Conservation (phyloP, 2,113 vertebrate species). For the Salvelinus sp. region DNA sequence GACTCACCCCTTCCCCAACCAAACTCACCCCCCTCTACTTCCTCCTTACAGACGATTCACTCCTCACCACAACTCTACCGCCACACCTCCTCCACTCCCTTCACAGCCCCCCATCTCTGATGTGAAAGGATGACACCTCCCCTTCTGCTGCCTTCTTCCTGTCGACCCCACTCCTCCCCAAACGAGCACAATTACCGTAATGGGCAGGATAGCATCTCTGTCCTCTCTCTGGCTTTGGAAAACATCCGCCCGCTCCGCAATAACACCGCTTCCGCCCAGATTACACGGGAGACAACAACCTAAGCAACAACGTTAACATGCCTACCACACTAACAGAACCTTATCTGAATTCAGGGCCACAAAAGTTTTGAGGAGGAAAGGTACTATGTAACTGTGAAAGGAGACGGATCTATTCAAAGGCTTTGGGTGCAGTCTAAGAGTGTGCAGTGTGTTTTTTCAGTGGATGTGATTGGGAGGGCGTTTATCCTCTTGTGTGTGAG, state of each 20-base stretch:
- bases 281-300: background rate
- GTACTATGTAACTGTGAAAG: background rate
- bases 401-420: constrained; percentile 9
- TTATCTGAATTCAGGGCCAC: constrained; percentile 1
- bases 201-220: constrained; percentile 56
- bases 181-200: constrained; percentile 65
- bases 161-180: constrained; percentile 35
- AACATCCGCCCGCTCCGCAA: constrained; percentile 50
- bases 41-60: no score
- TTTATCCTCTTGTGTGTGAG: background rate
- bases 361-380: background rate
- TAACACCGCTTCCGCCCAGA: constrained; percentile 20
- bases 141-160: constrained; percentile 47
- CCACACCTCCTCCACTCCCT: background rate
- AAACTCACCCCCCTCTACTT: background rate
- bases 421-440: constrained; percentile 17
- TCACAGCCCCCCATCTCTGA: constrained; percentile 39
- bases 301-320: background rate
- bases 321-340: constrained; percentile 1
- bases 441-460: background rate
- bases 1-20: constrained; percentile 1
- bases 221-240: constrained; percentile 40
- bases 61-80: background rate
- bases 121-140: constrained; percentile 67
- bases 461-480: constrained; percentile 7